Evolutionary conservation across 1,140 invertebrate species (phyloP), one percentile per base, ranked within the genome.

Genomic region (Leguminivora glycinivorella): DNA sequence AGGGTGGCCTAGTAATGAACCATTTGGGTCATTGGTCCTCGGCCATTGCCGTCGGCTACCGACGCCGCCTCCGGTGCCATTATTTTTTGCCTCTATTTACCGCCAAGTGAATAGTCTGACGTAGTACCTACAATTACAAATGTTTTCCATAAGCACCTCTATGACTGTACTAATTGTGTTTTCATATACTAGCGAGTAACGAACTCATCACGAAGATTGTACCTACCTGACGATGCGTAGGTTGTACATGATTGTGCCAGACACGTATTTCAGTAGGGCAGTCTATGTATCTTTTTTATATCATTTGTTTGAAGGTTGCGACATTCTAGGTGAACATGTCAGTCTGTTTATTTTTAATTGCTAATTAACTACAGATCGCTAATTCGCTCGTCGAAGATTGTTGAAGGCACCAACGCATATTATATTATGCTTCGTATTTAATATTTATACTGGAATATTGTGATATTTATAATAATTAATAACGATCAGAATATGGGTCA

Each of bases 11-110:
- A 89, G 84, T 85, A 83, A 83, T 83, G 80, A 82, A 76, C 82
- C 85, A 91, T 91, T 89, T 91, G 82, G 89, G 87, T 91, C 89
- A 91, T 88, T 88, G 89, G 89, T 89, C 87, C 86, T 89, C 84
- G 78, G 85, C 83, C 86, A 86, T 87, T 83, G 82, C 83, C 78
- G 84, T 76, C n/a, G n/a, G n/a, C n/a, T n/a, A n/a, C 73, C 81
- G 74, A 75, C 75, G 73, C 75, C 83, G 83, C 80, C 87, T 83
- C 78, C 82, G 84, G 80, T 83, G 81, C 75, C 74, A 87, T 88
- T 83, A 84, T 86, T 87, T 89, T 89, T 89, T 89, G 79, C 82
- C 71, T 68, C 73, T 80, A 81, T 81, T 82, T 83, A 79, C 78
- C 77, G 71, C 76, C 78, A 80, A 83, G 82, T 82, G 79, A 79